A percentile compares a stretch with the other conserved stretches of the same genome.
Conservation (phyloP, 2,888 invertebrate species). For the Lycia hirtaria region DNA sequence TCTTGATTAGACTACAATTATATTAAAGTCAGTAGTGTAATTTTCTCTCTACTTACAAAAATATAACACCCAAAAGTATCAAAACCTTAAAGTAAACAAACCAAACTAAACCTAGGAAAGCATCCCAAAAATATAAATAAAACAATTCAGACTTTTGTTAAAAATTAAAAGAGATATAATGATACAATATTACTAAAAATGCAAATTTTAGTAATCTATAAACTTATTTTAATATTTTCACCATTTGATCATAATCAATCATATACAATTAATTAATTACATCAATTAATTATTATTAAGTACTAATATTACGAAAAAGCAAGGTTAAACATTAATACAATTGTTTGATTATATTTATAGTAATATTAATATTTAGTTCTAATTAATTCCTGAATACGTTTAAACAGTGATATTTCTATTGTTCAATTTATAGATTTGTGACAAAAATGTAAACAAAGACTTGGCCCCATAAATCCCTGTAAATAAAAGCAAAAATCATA, state of each 20-base stretch:
- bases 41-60: conserved; percentile 6
- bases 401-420: background rate
- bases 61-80: conserved; percentile 17
- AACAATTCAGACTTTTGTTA: conserved; percentile 44
- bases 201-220: background rate
- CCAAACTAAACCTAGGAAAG: conserved; percentile 24
- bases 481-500: too few species aligned
- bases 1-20: background rate
- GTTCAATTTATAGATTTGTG: too few species aligned
- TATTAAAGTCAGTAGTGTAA: background rate
- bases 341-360: background rate
- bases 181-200: background rate
- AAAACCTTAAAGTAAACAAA: conserved; percentile 20
- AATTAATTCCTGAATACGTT: background rate
- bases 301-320: too few species aligned
- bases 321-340: background rate
- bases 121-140: conserved; percentile 35
- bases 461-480: too few species aligned
- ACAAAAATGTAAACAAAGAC: too few species aligned
- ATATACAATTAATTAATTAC: too few species aligned
- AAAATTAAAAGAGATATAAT: conserved; percentile 5
- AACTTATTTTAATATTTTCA: too few species aligned
- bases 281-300: too few species aligned
- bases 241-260: too few species aligned
- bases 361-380: background rate